phyloP scores from a whole-genome alignment of 1,140 invertebrate genomes.

The Gryllus bimaculatus region DNA sequence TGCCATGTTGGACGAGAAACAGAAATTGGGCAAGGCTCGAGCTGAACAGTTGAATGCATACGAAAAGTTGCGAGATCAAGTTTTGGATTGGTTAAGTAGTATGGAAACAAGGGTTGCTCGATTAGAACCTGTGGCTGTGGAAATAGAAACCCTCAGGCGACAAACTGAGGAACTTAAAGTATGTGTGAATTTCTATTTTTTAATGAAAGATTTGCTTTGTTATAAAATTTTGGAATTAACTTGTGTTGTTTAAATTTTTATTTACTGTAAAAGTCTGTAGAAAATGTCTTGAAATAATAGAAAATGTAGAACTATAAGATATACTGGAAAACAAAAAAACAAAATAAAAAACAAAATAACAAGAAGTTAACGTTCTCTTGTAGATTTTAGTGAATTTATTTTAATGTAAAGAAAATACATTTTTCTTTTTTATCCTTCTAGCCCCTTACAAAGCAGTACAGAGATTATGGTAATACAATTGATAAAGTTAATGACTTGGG shows the following conservation, averaged over 20 bases:
- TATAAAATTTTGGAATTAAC: neutral
- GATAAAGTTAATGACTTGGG: conserved; percentile 90
- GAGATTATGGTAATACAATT: conserved; percentile 73
- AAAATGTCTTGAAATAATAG: too few species aligned
- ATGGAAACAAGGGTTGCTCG: conserved; percentile 65
- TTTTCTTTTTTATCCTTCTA: conserved; percentile 26
- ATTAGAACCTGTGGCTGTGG: conserved; percentile 74
- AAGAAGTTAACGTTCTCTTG: too few species aligned
- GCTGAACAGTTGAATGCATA: conserved; percentile 77
- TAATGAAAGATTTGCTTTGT: neutral
- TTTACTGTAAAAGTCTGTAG: too few species aligned
- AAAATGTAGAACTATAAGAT: too few species aligned
- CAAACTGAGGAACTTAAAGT: conserved; percentile 79
- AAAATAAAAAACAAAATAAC: too few species aligned
- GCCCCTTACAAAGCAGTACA: conserved; percentile 81
- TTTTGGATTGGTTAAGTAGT: conserved; percentile 71
- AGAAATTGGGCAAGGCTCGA: conserved; percentile 67
- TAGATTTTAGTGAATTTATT: too few species aligned
- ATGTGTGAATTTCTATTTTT: conserved; percentile 18
- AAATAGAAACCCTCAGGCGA: conserved; percentile 70
- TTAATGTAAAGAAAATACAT: neutral
- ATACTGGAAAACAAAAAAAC: too few species aligned
- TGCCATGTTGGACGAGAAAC: conserved; percentile 68
- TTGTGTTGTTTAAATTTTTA: too few species aligned
- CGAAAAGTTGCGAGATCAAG: conserved; percentile 71